Conservation (phyloP, 2,888 invertebrate genomes). For the Agriopis aurantiaria region DNA sequence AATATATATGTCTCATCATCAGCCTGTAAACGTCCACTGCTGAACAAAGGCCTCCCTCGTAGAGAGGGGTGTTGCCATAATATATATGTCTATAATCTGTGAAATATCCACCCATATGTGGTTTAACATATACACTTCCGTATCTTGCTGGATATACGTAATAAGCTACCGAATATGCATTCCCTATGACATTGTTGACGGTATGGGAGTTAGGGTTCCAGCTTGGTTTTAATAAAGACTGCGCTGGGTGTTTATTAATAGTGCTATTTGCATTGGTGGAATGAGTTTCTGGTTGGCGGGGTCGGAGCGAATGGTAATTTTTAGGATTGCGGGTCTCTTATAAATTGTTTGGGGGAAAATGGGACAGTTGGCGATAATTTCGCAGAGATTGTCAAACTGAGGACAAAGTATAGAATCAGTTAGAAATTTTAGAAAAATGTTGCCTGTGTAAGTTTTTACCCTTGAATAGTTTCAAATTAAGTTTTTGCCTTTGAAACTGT, state of each 20-base stretch:
- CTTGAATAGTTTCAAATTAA: no score
- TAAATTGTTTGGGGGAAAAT: slow-evolving; percentile 19
- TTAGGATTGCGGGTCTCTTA: slow-evolving; percentile 24
- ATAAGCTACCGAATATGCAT: slow-evolving; percentile 53
- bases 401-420: no score
- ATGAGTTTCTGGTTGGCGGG: slow-evolving; percentile 51
- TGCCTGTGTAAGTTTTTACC: no score
- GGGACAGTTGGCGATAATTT: slow-evolving; percentile 5
- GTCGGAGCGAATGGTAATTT: slow-evolving; percentile 32
- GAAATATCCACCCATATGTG: no score
- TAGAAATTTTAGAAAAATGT: no score
- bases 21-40: no score
- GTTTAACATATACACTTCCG: no score
- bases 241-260: slow-evolving; percentile 61
- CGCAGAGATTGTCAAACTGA: slow-evolving; percentile 3
- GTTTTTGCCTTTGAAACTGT: no score
- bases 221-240: slow-evolving; percentile 68
- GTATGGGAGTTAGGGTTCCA: slow-evolving; percentile 72
- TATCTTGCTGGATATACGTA: background rate
- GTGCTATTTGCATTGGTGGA: slow-evolving; percentile 60
- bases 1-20: no score
- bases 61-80: no score
- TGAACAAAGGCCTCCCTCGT: no score
- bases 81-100: no score
- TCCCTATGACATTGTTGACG: slow-evolving; percentile 73